Conservation (phyloP, 2,888 invertebrate species). For the Lepidocyrtoides sp. region DNA sequence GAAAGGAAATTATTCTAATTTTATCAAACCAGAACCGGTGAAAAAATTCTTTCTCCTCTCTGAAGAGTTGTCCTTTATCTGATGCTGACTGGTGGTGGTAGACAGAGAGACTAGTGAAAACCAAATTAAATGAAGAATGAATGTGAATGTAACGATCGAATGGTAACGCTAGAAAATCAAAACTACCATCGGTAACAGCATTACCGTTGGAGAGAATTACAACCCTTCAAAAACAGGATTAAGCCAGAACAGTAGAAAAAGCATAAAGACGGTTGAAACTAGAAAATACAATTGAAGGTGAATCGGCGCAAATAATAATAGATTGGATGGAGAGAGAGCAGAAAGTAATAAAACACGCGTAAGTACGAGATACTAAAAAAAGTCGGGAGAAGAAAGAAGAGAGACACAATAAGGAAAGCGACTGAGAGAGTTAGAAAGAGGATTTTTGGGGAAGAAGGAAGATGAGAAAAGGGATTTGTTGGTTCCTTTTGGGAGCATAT, state of each 20-base stretch:
- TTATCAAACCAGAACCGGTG: neutral
- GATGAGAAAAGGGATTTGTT: constrained; percentile 77
- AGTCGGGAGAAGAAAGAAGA: neutral
- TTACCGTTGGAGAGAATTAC: neutral
- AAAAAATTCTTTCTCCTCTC: neutral
- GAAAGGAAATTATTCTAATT: constrained; percentile 13
- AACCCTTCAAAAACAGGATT: constrained; percentile 49
- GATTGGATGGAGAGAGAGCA: constrained; percentile 53
- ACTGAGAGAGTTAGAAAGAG: constrained; percentile 5
- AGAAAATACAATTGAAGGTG: constrained; percentile 42
- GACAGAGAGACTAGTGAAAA: neutral
- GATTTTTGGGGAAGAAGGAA: constrained; percentile 65
- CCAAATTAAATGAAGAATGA: neutral
- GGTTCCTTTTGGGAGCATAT: constrained; percentile 77
- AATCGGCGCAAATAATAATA: constrained; percentile 54
- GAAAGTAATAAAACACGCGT: constrained; percentile 52
- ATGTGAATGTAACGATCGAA: neutral
- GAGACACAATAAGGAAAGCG: constrained; percentile 13
- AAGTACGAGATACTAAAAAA: constrained; percentile 40
- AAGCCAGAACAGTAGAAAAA: neutral
- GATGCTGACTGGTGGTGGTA: neutral
- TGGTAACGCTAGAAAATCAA: constrained; percentile 1
- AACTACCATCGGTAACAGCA: neutral
- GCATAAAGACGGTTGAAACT: neutral
- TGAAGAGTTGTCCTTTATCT: neutral